Evolutionary conservation across 2,888 invertebrate species (phyloP), one percentile per base, ranked within the genome.

Genomic region (Laspeyria flexula): DNA sequence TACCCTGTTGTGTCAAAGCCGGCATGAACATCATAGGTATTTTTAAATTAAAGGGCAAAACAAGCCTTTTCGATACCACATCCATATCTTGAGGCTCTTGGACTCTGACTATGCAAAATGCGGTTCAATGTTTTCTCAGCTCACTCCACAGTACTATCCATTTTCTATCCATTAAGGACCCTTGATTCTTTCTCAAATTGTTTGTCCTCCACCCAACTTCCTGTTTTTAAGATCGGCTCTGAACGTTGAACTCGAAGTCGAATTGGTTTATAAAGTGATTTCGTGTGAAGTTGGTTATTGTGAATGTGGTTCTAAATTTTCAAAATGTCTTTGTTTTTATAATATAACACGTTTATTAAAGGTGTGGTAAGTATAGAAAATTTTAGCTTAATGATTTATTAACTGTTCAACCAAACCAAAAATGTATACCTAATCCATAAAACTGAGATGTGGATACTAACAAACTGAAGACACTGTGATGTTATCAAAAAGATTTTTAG

Each of bases 131-230:
- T 86, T 85, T 83, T 77, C 80, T 65, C 72, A 69, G 63, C 69
- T 65, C 71, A 63, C 67, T 59, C 62, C 67, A 71, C 73, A 75
- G 73, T 77, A 81, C 86, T 84, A 86, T 87, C 86, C 85, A 88
- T 88, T 87, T 86, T 85, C 86, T 86, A 86, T 87, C 87, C 88
- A 88, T 88, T 88, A 88, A 85, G 85, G 79, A 66, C 68, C 81
- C 82, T 79, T 81, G 83, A 87, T 86, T 83, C 82, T 74, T 79
- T 68, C 76, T 75, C 65, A 81, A 78, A 86, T 87, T 87, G 85
- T 86, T 85, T 82, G 83, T 76, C 65, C 60, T 62, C 43, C 43
- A 38, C 43, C 49, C 51, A 40, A 48, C 62, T 72, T 74, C 65
- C 70, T 66, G 68, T 59, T 71, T 50, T 33, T 37, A 23, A 34